A percentile compares a stretch with the other conserved stretches of the same genome.
These are phyloP conservation scores for Pyrocephalus nanus DNA, from an alignment of 2,797 vertebrate genomes.

Conservation along the genomic window DNA sequence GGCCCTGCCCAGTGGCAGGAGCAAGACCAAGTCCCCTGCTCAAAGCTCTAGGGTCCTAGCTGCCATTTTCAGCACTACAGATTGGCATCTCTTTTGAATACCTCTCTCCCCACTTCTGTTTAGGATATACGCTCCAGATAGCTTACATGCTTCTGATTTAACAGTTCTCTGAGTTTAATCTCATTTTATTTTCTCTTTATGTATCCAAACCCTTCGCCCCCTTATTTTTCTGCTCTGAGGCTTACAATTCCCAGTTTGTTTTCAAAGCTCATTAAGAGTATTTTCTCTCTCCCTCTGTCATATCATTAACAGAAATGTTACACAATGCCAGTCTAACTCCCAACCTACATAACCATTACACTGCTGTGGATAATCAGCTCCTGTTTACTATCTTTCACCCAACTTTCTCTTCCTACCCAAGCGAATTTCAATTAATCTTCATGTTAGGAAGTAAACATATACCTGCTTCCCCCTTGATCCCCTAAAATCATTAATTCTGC, in stretches of 20 bases:
- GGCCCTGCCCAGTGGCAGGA: not conserved
- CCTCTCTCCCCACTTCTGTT: not conserved
- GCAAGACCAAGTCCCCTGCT: not conserved
- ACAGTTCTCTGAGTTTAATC: not conserved
- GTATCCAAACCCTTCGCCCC: not conserved
- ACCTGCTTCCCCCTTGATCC: not conserved
- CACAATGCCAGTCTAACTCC: not conserved
- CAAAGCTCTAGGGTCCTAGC: not conserved
- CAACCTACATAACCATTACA: not conserved
- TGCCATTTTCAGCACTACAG: not conserved
- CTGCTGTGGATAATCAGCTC: not conserved
- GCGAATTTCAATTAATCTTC: constrained; percentile 13
- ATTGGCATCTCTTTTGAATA: not conserved
- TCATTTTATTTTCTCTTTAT: constrained; percentile 8
- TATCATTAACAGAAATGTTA: constrained; percentile 8
- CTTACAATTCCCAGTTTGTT: not conserved
- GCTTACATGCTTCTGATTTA: not conserved
- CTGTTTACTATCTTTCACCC: not conserved
- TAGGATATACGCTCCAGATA: not conserved
- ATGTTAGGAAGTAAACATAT: not conserved
- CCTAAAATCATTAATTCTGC: constrained; percentile 25
- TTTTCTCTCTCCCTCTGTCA: not conserved
- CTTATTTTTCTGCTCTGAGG: constrained; percentile 8
- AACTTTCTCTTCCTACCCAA: not conserved
- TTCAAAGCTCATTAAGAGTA: constrained; percentile 31